phyloP scores from a whole-genome alignment of 1,140 invertebrate species.

The Megathymus violae region DNA sequence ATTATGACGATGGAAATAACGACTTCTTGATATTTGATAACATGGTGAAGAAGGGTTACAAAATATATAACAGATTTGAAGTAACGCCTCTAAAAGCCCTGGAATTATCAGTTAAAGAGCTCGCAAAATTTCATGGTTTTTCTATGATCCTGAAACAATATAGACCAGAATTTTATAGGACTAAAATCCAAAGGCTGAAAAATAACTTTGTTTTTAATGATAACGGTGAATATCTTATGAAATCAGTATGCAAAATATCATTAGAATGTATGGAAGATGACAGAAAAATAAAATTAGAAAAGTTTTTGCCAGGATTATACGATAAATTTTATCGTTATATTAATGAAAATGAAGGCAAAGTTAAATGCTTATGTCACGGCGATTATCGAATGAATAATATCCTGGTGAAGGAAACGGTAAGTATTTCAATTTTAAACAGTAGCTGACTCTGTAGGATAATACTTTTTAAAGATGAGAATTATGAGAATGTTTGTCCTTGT shows the following conservation, averaged over 20 bases:
- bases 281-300: constrained; percentile 34
- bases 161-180: constrained; percentile 43
- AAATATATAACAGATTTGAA: constrained; percentile 40
- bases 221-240: constrained; percentile 20
- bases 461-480: too few relatives aligned
- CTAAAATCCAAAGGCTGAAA: constrained; percentile 38
- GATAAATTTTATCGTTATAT: constrained; percentile 34
- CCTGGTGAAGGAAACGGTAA: constrained; percentile 45
- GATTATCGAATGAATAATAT: constrained; percentile 54
- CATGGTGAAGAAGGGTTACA: constrained; percentile 43
- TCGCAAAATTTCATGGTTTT: constrained; percentile 51
- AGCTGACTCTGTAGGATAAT: too few relatives aligned
- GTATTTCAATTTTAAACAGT: too few relatives aligned
- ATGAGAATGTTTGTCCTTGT: too few relatives aligned
- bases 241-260: background rate
- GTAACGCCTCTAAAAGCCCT: constrained; percentile 37
- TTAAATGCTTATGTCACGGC: constrained; percentile 45
- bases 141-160: constrained; percentile 43
- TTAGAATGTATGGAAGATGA: constrained; percentile 29
- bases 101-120: constrained; percentile 37
- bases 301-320: constrained; percentile 23
- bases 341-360: constrained; percentile 6
- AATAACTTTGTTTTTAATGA: constrained; percentile 33
- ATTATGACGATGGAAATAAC: constrained; percentile 33
- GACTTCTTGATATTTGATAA: constrained; percentile 47